Conservation (phyloP, 2,888 invertebrate genomes). For the Drosophila buzzatii region DNA sequence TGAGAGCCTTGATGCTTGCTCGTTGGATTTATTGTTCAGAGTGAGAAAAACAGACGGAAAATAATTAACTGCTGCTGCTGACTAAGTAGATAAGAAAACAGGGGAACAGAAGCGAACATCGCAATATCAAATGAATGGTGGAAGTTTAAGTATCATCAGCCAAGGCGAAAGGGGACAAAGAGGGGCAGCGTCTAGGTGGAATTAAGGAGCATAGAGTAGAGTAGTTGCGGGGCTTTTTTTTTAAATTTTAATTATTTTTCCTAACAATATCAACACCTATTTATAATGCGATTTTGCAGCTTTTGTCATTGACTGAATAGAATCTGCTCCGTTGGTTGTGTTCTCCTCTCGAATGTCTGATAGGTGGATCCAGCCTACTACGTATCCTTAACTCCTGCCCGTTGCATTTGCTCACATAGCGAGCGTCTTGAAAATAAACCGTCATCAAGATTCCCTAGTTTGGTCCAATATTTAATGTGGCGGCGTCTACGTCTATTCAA, state of each 20-base stretch:
- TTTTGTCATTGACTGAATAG: too few species aligned
- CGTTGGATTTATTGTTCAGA: slow-evolving; percentile 19
- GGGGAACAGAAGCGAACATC: slow-evolving; percentile 10
- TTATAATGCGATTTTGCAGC: slow-evolving; percentile 9
- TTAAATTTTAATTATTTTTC: neutral
- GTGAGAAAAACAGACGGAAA: slow-evolving; percentile 24
- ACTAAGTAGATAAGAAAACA: slow-evolving; percentile 20
- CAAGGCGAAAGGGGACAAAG: neutral
- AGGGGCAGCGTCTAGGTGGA: neutral
- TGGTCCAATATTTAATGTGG: too few species aligned
- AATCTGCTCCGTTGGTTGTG: too few species aligned
- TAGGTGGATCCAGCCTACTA: too few species aligned
- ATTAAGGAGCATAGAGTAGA: too few species aligned
- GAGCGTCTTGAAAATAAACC: too few species aligned
- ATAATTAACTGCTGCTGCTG: slow-evolving; percentile 23
- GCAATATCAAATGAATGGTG: slow-evolving; percentile 47
- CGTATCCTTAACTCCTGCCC: too few species aligned
- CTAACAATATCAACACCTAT: neutral
- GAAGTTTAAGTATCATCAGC: slow-evolving; percentile 51
- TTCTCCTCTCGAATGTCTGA: too few species aligned
- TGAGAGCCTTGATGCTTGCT: neutral
- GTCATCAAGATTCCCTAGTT: too few species aligned
- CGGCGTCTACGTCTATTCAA: too few species aligned
- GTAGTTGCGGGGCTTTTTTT: too few species aligned
- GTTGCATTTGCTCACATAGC: too few species aligned